These are phyloP conservation scores for Ricordea florida DNA, from an alignment of 92 coral and sea anemone genomes.

Conservation along the genomic window DNA sequence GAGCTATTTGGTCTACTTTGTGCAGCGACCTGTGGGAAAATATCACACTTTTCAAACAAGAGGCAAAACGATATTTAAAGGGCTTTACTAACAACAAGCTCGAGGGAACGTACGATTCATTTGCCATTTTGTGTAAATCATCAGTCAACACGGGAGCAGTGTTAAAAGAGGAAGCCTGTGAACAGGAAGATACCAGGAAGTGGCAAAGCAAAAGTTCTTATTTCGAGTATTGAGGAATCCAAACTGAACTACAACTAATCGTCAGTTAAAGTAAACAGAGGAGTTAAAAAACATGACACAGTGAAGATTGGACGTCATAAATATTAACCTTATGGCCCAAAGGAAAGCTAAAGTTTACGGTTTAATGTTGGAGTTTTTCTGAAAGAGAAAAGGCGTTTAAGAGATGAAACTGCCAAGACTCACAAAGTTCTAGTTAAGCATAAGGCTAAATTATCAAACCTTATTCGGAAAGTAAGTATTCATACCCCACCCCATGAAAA, in stretches of 20 bases:
- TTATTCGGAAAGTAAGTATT: conserved; percentile 28
- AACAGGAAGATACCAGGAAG: background rate
- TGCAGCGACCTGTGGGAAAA: no score
- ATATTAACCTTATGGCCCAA: conserved; percentile 8
- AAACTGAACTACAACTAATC: background rate
- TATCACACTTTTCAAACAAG: no score
- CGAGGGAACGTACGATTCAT: no score
- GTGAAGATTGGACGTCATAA: conserved; percentile 1
- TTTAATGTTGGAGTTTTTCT: conserved; percentile 41
- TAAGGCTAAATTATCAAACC: conserved; percentile 28
- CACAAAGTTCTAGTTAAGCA: conserved; percentile 24
- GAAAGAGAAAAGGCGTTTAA: conserved; percentile 44
- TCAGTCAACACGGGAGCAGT: background rate
- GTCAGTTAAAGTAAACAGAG: background rate
- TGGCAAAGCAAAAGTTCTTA: background rate
- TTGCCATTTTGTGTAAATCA: background rate
- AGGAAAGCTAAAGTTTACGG: conserved; percentile 50
- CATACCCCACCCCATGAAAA: background rate
- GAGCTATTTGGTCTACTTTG: no score
- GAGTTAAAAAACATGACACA: background rate
- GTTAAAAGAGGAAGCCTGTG: background rate
- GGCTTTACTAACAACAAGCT: no score
- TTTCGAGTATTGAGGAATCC: background rate
- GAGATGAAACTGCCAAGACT: conserved; percentile 29
- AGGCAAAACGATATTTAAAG: no score